These are phyloP conservation scores for Microcebus murinus DNA, from an alignment of 2,113 vertebrate species.

Conservation along the genomic window DNA sequence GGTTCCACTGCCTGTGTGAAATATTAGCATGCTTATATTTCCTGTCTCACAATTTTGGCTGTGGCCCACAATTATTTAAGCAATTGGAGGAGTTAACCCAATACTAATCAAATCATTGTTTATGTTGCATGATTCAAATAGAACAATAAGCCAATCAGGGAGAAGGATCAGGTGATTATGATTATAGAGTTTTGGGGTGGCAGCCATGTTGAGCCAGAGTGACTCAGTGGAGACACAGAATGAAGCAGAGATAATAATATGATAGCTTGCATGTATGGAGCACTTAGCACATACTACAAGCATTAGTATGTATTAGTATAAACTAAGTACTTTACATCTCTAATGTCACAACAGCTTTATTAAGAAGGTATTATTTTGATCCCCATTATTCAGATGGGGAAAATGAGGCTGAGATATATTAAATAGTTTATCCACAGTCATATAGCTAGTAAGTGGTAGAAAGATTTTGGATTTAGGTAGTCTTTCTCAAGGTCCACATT, in stretches of 20 bases:
- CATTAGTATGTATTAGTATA: not conserved
- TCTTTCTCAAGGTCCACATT: not conserved
- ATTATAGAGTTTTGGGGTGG: not conserved
- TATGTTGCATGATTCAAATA: not conserved
- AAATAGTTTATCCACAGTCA: not conserved
- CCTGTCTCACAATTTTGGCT: not conserved
- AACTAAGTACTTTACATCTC: not conserved
- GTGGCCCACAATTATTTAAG: not conserved
- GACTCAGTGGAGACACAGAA: not conserved
- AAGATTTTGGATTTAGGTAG: not conserved
- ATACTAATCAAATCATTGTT: not conserved
- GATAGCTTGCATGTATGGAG: not conserved
- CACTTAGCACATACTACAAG: not conserved
- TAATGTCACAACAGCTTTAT: not conserved
- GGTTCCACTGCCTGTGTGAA: not conserved
- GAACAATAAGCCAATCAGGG: not conserved
- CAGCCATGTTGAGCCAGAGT: not conserved
- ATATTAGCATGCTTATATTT: not conserved
- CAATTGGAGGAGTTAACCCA: not conserved
- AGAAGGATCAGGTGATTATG: not conserved
- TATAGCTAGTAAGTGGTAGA: not conserved
- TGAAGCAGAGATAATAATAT: not conserved
- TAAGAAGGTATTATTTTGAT: not conserved
- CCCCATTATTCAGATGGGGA: not conserved
- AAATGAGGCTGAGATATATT: not conserved